These are phyloP conservation scores for Nephrotoma appendiculata DNA, from an alignment of 2,888 invertebrate species.

Conservation along the genomic window DNA sequence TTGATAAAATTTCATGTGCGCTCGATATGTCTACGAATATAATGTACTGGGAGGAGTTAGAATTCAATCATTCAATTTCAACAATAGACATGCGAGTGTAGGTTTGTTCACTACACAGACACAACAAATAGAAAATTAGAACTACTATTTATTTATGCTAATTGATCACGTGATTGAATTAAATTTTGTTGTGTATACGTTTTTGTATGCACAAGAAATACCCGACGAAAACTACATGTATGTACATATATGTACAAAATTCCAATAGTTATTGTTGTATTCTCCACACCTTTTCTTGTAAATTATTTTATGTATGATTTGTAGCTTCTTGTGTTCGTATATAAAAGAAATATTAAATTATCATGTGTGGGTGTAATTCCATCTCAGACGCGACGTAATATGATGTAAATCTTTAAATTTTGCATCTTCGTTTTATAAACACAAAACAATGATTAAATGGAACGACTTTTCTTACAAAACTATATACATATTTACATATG, in stretches of 20 bases:
- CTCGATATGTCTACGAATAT: neutral
- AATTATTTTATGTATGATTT: neutral
- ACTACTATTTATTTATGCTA: neutral
- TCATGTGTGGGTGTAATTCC: neutral
- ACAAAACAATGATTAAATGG: neutral
- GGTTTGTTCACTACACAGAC: neutral
- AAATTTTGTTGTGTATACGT: neutral
- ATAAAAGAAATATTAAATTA: neutral
- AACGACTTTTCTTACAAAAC: neutral
- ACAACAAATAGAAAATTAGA: neutral
- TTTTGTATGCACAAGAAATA: neutral
- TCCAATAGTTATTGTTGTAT: neutral
- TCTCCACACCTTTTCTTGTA: neutral
- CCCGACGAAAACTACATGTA: neutral
- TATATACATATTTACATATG: neutral
- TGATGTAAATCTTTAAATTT: neutral
- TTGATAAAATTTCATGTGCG: too few species aligned
- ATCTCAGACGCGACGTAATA: neutral
- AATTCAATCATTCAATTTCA: neutral
- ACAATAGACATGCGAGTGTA: neutral
- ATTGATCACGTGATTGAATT: slow-evolving; percentile 1
- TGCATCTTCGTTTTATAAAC: neutral
- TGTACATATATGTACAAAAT: neutral
- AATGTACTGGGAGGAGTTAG: neutral
- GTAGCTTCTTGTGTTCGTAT: neutral